Percentiles rank a stretch among this genome's conserved stretches.
Evolutionary conservation across 1,140 invertebrate species (phyloP).

Genomic region (Cydia splendana): DNA sequence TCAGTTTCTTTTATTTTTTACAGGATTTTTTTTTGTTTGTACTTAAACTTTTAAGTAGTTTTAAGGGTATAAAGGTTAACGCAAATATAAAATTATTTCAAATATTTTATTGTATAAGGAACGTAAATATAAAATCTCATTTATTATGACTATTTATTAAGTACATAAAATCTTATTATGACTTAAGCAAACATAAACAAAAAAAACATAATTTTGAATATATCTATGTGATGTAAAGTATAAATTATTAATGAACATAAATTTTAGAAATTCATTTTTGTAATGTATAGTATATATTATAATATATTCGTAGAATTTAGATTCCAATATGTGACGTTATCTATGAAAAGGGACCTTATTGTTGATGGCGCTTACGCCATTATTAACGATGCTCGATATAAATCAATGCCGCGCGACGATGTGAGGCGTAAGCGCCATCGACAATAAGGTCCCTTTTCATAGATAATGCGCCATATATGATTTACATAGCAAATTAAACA

Average conservation of each 20-base stretch:
- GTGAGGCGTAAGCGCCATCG: too few relatives aligned
- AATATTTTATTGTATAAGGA: constrained; percentile 35
- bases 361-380: too few relatives aligned
- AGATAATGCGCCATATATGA: neutral
- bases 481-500: neutral
- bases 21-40: too few relatives aligned
- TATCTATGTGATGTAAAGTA: constrained; percentile 8
- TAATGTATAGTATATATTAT: neutral
- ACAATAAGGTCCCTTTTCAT: too few relatives aligned
- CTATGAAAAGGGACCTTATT: too few relatives aligned
- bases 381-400: too few relatives aligned
- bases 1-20: too few relatives aligned
- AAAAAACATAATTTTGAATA: constrained; percentile 6
- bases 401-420: too few relatives aligned
- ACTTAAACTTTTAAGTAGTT: too few relatives aligned
- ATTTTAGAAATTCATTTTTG: neutral
- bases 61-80: neutral
- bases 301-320: neutral
- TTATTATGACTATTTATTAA: constrained; percentile 35
- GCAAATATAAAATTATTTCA: constrained; percentile 7
- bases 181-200: constrained; percentile 1
- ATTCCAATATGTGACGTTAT: neutral
- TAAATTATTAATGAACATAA: neutral
- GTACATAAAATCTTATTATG: constrained; percentile 34
- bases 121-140: constrained; percentile 39